Evolutionary conservation across 2,797 vertebrate species (phyloP), one percentile per base, ranked within the genome.

Genomic region (Enteromius trimaculatus): DNA sequence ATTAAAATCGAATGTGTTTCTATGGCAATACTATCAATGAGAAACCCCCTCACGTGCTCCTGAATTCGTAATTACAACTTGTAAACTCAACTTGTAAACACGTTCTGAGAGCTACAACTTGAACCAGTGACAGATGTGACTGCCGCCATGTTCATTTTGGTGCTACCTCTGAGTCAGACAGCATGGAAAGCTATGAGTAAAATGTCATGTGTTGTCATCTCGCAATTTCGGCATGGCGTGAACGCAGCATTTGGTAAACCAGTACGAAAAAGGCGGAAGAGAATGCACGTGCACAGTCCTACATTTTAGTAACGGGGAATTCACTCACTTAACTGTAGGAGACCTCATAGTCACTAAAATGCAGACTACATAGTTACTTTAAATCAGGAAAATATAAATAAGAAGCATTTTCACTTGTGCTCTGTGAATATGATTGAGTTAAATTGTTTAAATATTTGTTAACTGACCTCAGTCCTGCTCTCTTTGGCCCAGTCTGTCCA

Each of bases 401-500:
- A 34, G 26, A 31, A 31, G 60, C 26, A 64, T 64, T 64, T 62
- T 64, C 26, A 29, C 4, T 29, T 62, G 60, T 13, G 26, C 16
- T 75, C 11, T 75, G 26, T 53, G 17, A 71, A 71, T 47, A 26
- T 47, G 68, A 44, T 26, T 26, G 16, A 72, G 8, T 49, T 49
- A 2, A 72, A 31, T 19, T 11, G 44, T 49, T 71, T 29, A 29
- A 70, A 10, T 1, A 2, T 19, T 19, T 49, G 4, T 74, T 37
- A 34, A 19, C 37, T 83, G 19, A 80, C 29, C 51, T 77, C 1
- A 21, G n/a, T 53, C 13, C 1, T 74, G 55, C 1, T 34, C 51
- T 79, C 39, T 86, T 19, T 71, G 37, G 21, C 37, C 21, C 47
- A 94, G 93, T 42, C 87, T 94, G 83, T 88, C 94, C 85, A 94